These are phyloP conservation scores for Pelochelys cantorii DNA, from an alignment of 2,797 vertebrate genomes.

Conservation along the genomic window DNA sequence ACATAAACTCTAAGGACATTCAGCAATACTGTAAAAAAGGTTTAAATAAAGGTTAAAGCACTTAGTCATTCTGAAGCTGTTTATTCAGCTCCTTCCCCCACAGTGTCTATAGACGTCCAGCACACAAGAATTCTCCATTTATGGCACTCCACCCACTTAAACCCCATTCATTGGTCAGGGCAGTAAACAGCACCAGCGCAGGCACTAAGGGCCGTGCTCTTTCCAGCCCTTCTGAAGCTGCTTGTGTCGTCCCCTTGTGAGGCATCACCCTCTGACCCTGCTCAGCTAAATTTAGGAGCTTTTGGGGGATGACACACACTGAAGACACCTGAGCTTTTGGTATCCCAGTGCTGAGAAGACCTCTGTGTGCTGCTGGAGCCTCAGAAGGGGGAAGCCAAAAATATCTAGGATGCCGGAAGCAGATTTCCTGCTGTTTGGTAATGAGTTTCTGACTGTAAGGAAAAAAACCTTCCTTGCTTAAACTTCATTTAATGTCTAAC, in stretches of 20 bases:
- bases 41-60: not conserved
- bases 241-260: not conserved
- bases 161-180: not conserved
- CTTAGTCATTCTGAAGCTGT: not conserved
- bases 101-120: not conserved
- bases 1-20: not conserved
- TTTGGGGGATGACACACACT: not conserved
- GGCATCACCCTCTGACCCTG: not conserved
- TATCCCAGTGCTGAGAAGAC: not conserved
- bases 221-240: not conserved
- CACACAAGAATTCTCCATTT: not conserved
- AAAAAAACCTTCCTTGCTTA: not conserved
- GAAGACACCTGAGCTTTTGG: not conserved
- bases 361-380: not conserved
- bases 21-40: not conserved
- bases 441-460: not conserved
- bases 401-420: not conserved
- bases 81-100: not conserved
- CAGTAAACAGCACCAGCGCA: not conserved
- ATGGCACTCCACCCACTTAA: not conserved
- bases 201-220: not conserved
- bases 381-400: not conserved
- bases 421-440: not conserved
- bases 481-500: not conserved
- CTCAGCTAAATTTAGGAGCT: not conserved